Conservation (phyloP, 2,113 vertebrate species). For the Chaetodon auriga region DNA sequence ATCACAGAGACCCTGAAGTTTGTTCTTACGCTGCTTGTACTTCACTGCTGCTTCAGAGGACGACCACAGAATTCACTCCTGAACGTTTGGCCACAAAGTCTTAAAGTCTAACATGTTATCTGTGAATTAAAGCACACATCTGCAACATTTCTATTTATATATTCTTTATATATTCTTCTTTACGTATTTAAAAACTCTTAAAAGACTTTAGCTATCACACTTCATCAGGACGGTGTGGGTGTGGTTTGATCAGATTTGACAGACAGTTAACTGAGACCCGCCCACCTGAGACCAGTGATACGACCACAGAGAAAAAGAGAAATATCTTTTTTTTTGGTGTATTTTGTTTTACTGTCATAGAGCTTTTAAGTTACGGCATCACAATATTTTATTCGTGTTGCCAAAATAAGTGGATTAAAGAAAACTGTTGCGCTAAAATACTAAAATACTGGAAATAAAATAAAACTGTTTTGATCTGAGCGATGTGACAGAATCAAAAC, state of each 20-base stretch:
- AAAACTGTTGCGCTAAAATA: neutral
- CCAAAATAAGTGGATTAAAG: neutral
- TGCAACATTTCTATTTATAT: neutral
- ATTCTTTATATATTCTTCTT: too few species aligned
- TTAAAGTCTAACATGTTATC: neutral
- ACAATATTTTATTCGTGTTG: neutral
- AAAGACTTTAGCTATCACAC: too few species aligned
- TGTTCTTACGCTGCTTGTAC: slow-evolving; percentile 10
- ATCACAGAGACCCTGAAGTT: neutral
- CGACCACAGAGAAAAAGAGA: neutral
- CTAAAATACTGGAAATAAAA: neutral
- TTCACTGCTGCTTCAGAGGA: neutral
- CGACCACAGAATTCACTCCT: neutral
- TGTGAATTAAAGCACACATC: neutral
- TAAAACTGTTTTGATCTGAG: neutral
- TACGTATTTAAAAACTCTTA: too few species aligned
- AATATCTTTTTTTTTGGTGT: neutral
- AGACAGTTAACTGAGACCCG: neutral
- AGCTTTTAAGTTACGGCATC: neutral
- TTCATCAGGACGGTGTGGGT: too few species aligned
- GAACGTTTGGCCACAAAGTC: neutral
- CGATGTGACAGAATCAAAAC: neutral
- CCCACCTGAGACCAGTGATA: neutral
- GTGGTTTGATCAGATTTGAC: neutral
- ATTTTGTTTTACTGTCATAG: too few species aligned